phyloP scores from a whole-genome alignment of 1,140 invertebrate species.

The Stegodyphus dumicola region DNA sequence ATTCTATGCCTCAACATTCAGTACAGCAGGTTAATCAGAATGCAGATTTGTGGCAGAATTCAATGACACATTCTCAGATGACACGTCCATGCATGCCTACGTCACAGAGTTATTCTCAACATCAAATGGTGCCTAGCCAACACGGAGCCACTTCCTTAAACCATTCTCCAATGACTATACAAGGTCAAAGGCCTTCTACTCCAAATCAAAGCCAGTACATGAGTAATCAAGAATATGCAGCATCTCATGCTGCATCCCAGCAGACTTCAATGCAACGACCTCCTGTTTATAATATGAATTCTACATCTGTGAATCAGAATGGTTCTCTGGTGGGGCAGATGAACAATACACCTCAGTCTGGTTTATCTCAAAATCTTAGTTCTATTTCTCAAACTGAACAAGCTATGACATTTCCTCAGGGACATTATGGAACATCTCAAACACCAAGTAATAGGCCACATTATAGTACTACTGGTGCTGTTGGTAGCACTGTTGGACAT shows the following conservation, averaged over 20 bases:
- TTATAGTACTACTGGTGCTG: conserved; percentile 46
- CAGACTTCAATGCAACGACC: conserved; percentile 55
- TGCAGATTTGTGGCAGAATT: conserved; percentile 57
- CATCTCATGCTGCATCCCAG: conserved; percentile 37
- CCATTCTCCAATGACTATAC: conserved; percentile 35
- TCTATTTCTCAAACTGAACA: conserved; percentile 56
- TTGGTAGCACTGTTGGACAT: conserved; percentile 24
- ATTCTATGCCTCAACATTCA: conserved; percentile 44
- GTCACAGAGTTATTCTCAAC: conserved; percentile 53
- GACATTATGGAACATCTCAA: conserved; percentile 58
- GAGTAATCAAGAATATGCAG: conserved; percentile 53
- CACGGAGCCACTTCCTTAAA: conserved; percentile 29
- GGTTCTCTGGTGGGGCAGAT: conserved; percentile 51
- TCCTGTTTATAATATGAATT: conserved; percentile 58
- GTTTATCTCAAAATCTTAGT: conserved; percentile 31
- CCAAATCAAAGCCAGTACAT: conserved; percentile 60
- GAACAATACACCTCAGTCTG: conserved; percentile 45
- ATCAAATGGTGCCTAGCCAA: conserved; percentile 50
- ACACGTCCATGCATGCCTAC: conserved; percentile 47
- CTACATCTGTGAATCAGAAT: conserved; percentile 51
- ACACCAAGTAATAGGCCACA: conserved; percentile 50
- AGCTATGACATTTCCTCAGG: conserved; percentile 58
- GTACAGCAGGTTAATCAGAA: conserved; percentile 52
- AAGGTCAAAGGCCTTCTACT: conserved; percentile 34
- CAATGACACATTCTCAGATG: conserved; percentile 56